A percentile compares a stretch with the other conserved stretches of the same genome.
Evolutionary conservation across 2,797 vertebrate genomes (phyloP).

Genomic region (Enteromius trimaculatus): DNA sequence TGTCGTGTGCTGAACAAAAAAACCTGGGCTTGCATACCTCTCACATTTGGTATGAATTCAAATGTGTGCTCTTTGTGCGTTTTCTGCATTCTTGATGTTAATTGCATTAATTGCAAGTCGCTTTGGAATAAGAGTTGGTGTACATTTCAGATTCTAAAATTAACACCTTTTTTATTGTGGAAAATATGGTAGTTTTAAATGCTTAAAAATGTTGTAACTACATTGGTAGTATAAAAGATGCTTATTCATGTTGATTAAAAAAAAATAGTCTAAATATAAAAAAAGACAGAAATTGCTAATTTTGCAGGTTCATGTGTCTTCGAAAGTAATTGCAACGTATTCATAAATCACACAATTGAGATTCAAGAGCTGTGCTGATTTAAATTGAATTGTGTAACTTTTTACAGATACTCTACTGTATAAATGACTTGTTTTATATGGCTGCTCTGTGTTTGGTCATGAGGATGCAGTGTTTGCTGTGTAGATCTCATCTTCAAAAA

Average conservation of each 20-base stretch:
- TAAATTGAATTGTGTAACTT: neutral
- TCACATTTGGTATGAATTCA: neutral
- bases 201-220: neutral
- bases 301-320: neutral
- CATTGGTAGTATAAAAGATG: neutral
- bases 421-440: slow-evolving; percentile 25
- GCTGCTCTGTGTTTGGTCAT: slow-evolving; percentile 36
- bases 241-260: neutral
- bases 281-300: neutral
- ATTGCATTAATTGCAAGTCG: neutral
- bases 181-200: neutral
- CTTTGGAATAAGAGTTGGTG: neutral
- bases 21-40: neutral
- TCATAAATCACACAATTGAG: neutral
- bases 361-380: neutral
- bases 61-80: neutral
- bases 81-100: neutral
- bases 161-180: neutral
- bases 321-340: neutral
- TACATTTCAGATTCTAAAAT: neutral
- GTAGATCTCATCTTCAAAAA: slow-evolving; percentile 47
- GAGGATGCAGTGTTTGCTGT: slow-evolving; percentile 40
- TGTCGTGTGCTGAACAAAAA: neutral
- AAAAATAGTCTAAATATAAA: neutral
- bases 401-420: neutral